These are phyloP conservation scores for Ammospiza nelsoni DNA, from an alignment of 2,113 vertebrate species.

Conservation along the genomic window DNA sequence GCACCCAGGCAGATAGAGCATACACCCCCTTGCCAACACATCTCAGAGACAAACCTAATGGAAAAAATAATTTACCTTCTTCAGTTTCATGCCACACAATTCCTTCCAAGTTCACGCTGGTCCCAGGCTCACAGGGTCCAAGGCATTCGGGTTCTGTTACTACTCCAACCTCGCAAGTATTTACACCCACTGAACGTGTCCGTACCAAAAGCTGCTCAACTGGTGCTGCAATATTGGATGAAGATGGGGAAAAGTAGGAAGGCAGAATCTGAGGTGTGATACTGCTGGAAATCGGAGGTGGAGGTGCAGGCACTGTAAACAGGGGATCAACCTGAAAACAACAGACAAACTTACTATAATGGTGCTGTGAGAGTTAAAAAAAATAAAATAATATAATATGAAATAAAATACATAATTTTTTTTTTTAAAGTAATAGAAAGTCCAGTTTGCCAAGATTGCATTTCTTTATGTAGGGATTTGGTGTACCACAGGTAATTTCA, in stretches of 20 bases:
- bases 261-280: slow-evolving; percentile 84
- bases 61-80: slow-evolving; percentile 85
- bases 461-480: background rate
- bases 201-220: slow-evolving; percentile 89
- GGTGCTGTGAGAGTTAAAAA: background rate
- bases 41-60: slow-evolving; percentile 11
- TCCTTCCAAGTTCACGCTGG: slow-evolving; percentile 96
- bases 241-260: slow-evolving; percentile 86
- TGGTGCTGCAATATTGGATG: slow-evolving; percentile 85
- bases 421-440: background rate
- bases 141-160: slow-evolving; percentile 87
- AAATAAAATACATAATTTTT: background rate
- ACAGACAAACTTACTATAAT: slow-evolving; percentile 76
- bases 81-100: slow-evolving; percentile 98
- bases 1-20: background rate
- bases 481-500: background rate
- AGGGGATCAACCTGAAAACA: slow-evolving; percentile 88
- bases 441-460: background rate
- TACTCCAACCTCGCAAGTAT: slow-evolving; percentile 89
- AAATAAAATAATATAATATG: background rate
- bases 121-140: slow-evolving; percentile 94
- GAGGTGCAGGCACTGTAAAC: slow-evolving; percentile 91
- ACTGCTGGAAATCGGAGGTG: slow-evolving; percentile 81
- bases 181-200: slow-evolving; percentile 92
- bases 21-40: background rate